Percentiles rank a stretch among this genome's conserved stretches.
Conservation (phyloP, 2,888 invertebrate genomes). For the Neria commutata region DNA sequence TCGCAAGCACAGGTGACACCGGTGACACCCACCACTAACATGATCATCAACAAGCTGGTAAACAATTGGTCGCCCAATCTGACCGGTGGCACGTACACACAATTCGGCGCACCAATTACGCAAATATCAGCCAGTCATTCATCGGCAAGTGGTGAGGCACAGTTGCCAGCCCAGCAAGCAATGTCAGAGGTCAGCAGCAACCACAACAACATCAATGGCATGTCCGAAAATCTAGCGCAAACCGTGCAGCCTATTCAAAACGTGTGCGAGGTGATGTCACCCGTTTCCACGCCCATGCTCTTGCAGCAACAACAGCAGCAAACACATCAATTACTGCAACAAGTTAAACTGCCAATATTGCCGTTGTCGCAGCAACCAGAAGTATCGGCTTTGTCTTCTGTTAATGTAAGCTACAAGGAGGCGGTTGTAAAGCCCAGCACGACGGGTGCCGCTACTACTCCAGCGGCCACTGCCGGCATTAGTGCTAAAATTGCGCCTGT, state of each 20-base stretch:
- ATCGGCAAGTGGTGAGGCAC: not conserved
- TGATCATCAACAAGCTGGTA: slow-evolving; percentile 57
- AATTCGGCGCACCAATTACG: slow-evolving; percentile 44
- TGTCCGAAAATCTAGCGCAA: not conserved
- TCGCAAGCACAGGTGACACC: slow-evolving; percentile 13
- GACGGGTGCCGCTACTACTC: slow-evolving; percentile 19
- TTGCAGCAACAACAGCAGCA: slow-evolving; percentile 6
- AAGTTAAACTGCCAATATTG: slow-evolving; percentile 5
- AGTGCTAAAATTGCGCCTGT: slow-evolving; percentile 24
- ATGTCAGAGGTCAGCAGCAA: not conserved
- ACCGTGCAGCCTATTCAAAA: slow-evolving; percentile 9
- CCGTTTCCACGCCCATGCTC: slow-evolving; percentile 3
- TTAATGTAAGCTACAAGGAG: slow-evolving; percentile 18
- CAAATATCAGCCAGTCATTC: slow-evolving; percentile 18
- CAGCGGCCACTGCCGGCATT: slow-evolving; percentile 25
- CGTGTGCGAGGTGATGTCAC: not conserved
- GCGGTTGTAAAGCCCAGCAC: slow-evolving; percentile 11
- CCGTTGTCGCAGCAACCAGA: slow-evolving; percentile 17
- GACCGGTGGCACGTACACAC: slow-evolving; percentile 56
- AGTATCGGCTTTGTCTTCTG: slow-evolving; percentile 18
- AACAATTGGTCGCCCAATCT: slow-evolving; percentile 60
- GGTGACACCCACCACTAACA: slow-evolving; percentile 45
- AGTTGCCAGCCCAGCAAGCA: not conserved
- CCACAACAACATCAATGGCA: slow-evolving; percentile 3
- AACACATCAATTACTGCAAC: slow-evolving; percentile 1